Base-by-base conservation (phyloP, 2,888 invertebrate species). In the Eulithis prunata region DNA sequence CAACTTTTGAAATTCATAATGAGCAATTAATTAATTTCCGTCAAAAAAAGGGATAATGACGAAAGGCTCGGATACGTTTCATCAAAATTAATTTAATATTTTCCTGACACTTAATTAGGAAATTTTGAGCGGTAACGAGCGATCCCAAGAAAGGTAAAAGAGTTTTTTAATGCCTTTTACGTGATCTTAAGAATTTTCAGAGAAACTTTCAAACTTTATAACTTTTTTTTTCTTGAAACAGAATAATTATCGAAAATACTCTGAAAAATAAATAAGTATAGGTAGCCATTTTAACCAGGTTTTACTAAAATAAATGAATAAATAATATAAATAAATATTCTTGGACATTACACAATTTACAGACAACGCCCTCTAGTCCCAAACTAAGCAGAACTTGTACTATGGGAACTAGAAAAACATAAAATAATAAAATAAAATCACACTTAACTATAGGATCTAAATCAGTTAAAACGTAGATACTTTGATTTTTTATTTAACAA, bases 11-110 rank as follows among this genome's bases (percentile, higher is more conserved):
- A 77, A 72, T 75, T 78, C 77, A 75, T 85, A 85, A 87, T 85
- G 82, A 85, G 80, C 81, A 82, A 86, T 87, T 86, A 84, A 87
- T 86, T 85, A 83, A 84, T 83, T 82, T 80, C 76, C 77, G 78
- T 80, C 70, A 75, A 76, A 74, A 76, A 78, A 83, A 80, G 74
- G 75, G 72, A 78, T 78, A 78, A 78, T 77, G 74, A 81, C 76
- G 77, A 80, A 80, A 81, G 78, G 68, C 55, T 54, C 59, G 54
- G 47, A 36, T 60, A 71, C 63, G 57, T 72, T 71, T 63, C 59
- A 67, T 60, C 52, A 66, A 71, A 72, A 66, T 72, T 69, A 72
- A 69, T 70, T 72, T 70, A 67, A 68, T 61, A 71, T 70, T 74
- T 72, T 72, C 66, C 62, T 66, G 68, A 64, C 73, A 70, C 70